These are phyloP conservation scores for Dryobota labecula DNA, from an alignment of 2,888 invertebrate genomes.

Conservation along the genomic window DNA sequence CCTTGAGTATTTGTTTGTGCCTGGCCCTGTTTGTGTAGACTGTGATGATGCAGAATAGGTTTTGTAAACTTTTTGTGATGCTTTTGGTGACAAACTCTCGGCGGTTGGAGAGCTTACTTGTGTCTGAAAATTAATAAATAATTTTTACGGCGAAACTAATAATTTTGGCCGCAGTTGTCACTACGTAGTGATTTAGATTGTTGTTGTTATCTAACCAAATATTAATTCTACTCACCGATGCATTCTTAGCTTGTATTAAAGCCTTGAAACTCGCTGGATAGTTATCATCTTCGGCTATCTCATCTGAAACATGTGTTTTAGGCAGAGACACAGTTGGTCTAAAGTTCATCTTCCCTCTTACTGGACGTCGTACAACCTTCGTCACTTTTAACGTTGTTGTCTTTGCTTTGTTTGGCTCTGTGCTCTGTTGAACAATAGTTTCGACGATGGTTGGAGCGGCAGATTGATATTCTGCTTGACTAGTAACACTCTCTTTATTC, in stretches of 20 bases:
- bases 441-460: slow-evolving; percentile 69
- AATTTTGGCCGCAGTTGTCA: neutral
- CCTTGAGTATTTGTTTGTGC: slow-evolving; percentile 84
- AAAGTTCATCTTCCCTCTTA: slow-evolving; percentile 75
- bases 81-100: slow-evolving; percentile 89
- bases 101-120: slow-evolving; percentile 83
- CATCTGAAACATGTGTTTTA: slow-evolving; percentile 80
- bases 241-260: slow-evolving; percentile 91
- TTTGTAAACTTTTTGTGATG: slow-evolving; percentile 88
- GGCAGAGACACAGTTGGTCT: slow-evolving; percentile 69
- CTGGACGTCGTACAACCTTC: slow-evolving; percentile 80
- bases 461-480: slow-evolving; percentile 80
- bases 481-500: slow-evolving; percentile 78
- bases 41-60: slow-evolving; percentile 83
- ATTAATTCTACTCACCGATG: slow-evolving; percentile 79
- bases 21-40: slow-evolving; percentile 80
- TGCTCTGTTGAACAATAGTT: slow-evolving; percentile 74
- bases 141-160: neutral
- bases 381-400: slow-evolving; percentile 77
- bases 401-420: slow-evolving; percentile 74
- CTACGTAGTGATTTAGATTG: neutral
- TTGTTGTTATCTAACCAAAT: neutral
- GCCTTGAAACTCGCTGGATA: slow-evolving; percentile 92
- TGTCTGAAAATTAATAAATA: slow-evolving; percentile 81
- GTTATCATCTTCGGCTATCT: slow-evolving; percentile 91